Evolutionary conservation across 2,113 vertebrate genomes (phyloP).

Genomic region (Oplegnathus fasciatus): DNA sequence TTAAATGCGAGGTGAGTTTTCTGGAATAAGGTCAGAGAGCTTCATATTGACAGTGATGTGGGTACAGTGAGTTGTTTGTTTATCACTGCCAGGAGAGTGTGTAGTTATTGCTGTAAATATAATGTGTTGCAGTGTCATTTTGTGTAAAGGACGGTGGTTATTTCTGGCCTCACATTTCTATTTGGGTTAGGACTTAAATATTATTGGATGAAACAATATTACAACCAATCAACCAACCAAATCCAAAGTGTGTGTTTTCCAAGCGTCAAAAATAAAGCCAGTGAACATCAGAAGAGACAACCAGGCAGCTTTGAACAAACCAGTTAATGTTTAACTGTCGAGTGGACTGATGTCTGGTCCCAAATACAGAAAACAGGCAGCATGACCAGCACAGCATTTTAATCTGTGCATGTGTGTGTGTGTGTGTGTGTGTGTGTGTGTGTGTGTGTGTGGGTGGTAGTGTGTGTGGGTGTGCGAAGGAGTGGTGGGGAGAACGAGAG

Average conservation of each 20-base stretch:
- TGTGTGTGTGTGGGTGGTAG: neutral
- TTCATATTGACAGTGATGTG: neutral
- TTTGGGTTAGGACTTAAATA: neutral
- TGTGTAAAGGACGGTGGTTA: neutral
- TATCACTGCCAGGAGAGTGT: neutral
- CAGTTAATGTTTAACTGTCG: conserved; percentile 85
- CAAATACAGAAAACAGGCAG: conserved; percentile 62
- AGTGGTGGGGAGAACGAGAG: neutral
- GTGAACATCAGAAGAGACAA: conserved; percentile 47
- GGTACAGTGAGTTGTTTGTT: conserved; percentile 24
- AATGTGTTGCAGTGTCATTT: neutral
- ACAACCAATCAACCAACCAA: no score
- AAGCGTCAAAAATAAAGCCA: conserved; percentile 40
- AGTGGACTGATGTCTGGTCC: conserved; percentile 74
- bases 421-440: conserved; percentile 4
- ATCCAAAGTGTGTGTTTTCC: conserved; percentile 2
- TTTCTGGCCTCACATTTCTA: neutral
- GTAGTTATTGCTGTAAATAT: neutral
- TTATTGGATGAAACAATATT: neutral
- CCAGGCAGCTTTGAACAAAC: conserved; percentile 51
- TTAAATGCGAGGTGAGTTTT: neutral
- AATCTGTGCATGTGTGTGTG: neutral
- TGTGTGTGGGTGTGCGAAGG: conserved; percentile 1
- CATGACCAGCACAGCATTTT: conserved; percentile 48
- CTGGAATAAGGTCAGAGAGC: conserved; percentile 3